Conservation (phyloP, 2,113 vertebrate genomes). For the Odocoileus hemionus region DNA sequence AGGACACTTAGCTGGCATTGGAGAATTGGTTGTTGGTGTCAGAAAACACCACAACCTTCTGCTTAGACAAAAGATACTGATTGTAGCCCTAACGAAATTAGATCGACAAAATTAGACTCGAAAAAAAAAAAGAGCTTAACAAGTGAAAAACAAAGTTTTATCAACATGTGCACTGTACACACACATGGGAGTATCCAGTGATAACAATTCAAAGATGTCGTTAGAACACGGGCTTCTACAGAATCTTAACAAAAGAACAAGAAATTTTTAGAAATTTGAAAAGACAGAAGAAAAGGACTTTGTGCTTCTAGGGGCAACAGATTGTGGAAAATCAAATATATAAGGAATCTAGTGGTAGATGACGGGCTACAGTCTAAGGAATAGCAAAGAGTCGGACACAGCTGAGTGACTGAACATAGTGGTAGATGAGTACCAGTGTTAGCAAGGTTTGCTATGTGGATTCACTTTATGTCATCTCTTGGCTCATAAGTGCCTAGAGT, state of each 20-base stretch:
- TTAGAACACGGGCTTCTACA: background rate
- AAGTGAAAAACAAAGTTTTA: background rate
- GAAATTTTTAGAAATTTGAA: background rate
- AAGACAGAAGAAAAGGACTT: background rate
- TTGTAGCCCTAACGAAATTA: background rate
- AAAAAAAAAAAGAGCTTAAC: background rate
- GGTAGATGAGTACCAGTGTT: background rate
- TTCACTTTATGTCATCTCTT: background rate
- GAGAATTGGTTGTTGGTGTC: background rate
- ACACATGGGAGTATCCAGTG: background rate
- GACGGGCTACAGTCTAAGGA: rapidly evolving
- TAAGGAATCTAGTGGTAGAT: background rate
- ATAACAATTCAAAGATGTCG: background rate
- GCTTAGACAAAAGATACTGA: background rate
- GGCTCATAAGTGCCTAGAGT: background rate
- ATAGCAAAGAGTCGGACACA: rapidly evolving
- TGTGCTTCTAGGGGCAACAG: background rate
- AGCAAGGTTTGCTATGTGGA: background rate
- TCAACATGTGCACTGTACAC: background rate
- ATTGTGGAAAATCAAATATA: background rate
- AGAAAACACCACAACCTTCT: background rate
- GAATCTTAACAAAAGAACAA: background rate
- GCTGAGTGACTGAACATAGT: background rate
- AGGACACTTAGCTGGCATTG: background rate
- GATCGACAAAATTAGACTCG: background rate